These are phyloP conservation scores for Eurytoma californica DNA, from an alignment of 2,888 invertebrate species.

Conservation along the genomic window DNA sequence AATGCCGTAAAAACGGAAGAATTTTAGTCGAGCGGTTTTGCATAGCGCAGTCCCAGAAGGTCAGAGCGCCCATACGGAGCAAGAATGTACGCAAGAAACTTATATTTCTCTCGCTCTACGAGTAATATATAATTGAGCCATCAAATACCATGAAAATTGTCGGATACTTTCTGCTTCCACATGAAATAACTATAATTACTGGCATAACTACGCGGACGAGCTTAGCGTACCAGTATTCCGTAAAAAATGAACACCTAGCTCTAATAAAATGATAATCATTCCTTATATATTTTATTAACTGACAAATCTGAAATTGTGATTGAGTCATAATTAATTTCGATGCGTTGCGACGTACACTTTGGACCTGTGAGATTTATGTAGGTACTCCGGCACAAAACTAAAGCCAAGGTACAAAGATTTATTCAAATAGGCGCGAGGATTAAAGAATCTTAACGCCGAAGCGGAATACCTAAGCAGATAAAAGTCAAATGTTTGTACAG, in stretches of 20 bases:
- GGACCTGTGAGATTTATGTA: too few species aligned
- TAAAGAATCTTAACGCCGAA: too few species aligned
- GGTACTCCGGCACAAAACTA: too few species aligned
- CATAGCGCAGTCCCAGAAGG: constrained; percentile 15
- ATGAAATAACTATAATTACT: constrained; percentile 39
- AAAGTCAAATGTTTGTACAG: constrained; percentile 30
- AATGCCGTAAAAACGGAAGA: constrained; percentile 44
- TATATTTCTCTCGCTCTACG: constrained; percentile 17
- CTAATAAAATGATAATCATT: neutral
- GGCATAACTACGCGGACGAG: neutral
- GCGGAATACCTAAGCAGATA: neutral
- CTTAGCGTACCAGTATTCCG: neutral
- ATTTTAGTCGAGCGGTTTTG: constrained; percentile 35
- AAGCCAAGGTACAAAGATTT: too few species aligned
- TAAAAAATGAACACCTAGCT: neutral
- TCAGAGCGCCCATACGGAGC: neutral
- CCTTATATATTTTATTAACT: neutral
- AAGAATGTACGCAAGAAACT: constrained; percentile 21
- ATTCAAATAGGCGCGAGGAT: too few species aligned
- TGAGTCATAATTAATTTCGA: too few species aligned
- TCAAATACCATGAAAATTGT: constrained; percentile 42
- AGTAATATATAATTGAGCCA: constrained; percentile 48
- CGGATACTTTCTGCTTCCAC: constrained; percentile 38
- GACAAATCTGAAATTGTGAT: neutral
- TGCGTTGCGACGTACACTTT: too few species aligned